Evolutionary conservation across 2,113 vertebrate species (phyloP), one percentile per base, ranked within the genome.

Genomic region (Corythoichthys intestinalis): DNA sequence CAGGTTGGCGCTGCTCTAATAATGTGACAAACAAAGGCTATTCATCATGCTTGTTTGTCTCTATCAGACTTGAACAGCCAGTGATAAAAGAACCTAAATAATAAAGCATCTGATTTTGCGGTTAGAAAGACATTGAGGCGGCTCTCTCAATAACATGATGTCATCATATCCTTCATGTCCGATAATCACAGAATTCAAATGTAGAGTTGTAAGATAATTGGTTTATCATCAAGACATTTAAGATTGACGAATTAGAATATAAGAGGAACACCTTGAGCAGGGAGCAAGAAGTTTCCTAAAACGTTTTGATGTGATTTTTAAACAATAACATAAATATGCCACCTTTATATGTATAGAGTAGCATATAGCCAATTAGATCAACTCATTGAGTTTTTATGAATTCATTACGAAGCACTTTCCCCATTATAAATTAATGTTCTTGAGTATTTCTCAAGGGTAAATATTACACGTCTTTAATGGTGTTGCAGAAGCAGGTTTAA

Each of bases 11-110:
- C 80, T 81, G 81, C 82, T 83, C 81, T 85, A 90, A 89, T 90
- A 82, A 88, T 90, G 78, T 85, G 63, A 54, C 73, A 85, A 85
- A 85, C 86, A 89, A 87, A 83, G 85, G 86, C 89, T 71, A 89
- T 90, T 87, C 83, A 88, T 89, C 84, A 76, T 70, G 79, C 70
- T 85, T 84, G 71, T 78, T 71, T 77, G 57, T 74, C 82, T 90
- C 73, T 72, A 74, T 79, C 71, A 67, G 77, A 65, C 59, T 83
- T 83, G 70, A 79, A 79, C 83, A 77, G 44, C 71, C 66, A 86
- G 83, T 83, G 82, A 64, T 75, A 78, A 81, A 83, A 65, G 68
- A 17, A 72, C 1, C 52, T 53, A 48, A 53, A 86, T 75, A 85
- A 83, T 75, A 77, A 65, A 68, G 62, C 60, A 76, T 77, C 75